Base-by-base conservation (phyloP, 2,888 invertebrate genomes). In the Dicyrtoma fusca region DNA sequence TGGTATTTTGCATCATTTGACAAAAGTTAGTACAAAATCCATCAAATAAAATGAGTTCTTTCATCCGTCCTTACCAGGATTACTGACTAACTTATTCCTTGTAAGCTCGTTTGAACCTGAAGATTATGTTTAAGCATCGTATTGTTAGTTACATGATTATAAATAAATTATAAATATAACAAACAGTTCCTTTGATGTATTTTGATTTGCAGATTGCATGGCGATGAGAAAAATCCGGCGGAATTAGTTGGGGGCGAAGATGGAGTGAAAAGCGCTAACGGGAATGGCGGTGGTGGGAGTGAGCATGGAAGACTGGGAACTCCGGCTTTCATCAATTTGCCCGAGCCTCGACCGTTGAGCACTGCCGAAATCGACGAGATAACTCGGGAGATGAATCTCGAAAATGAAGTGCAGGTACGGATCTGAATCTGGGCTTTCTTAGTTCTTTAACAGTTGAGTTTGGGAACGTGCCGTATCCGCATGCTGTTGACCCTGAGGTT, bases 301-400 rank as follows among this genome's bases (percentile, higher is more conserved):
- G 80, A 78, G 42, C 73, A 75, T 64, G 80, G 79, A 47, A 70
- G 79, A 45, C 65, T 78, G 44, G 80, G 79, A 14, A 79, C 80
- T 57, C 80, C 80, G 21, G 80, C 76, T 11, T 80, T 80, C 72
- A 79, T 80, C 47, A 80, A 79, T 66, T 42, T 78, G 51, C 80
- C 77, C 53, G 79, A 80, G 65, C 74, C 76, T 42, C 69, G 72
- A 34, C 64, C 71, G 8, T 73, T 80, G 14, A 74, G 72, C 17
- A 68, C 73, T 17, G 76, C 73, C 44, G 79, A 80, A 75, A 80
- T 80, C 72, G 72, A 74, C 62, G 75, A 74, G 68, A 76, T 80
- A 55, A 72, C 73, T 17, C 74, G 66, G 57, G 76, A 79, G 68
- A 78, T 80, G 70, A 74, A 21, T 8, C 21, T 53, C n/a, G 75